Conservation (phyloP, 2,113 vertebrate genomes). For the Podocnemis expansa region DNA sequence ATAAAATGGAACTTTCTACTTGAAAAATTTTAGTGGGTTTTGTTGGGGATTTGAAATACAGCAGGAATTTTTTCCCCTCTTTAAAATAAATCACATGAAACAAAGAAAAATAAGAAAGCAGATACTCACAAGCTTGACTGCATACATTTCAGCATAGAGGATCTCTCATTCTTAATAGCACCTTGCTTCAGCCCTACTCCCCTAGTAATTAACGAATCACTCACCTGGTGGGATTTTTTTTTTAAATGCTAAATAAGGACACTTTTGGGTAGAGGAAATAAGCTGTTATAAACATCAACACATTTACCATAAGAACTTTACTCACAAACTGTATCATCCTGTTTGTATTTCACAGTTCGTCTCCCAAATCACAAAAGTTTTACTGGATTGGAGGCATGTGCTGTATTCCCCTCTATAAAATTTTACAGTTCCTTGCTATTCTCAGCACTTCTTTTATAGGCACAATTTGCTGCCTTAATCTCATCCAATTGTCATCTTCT, state of each 20-base stretch:
- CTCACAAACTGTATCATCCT: constrained; percentile 69
- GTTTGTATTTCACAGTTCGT: constrained; percentile 81
- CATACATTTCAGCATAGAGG: not conserved
- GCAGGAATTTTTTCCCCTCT: not conserved
- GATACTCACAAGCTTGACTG: not conserved
- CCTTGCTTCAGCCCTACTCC: not conserved
- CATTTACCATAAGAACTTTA: constrained; percentile 66
- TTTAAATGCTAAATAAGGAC: constrained; percentile 24
- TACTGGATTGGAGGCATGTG: constrained; percentile 77
- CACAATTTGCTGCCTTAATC: constrained; percentile 83
- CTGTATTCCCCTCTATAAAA: constrained; percentile 80
- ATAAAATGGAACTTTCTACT: not conserved
- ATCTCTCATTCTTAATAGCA: not conserved
- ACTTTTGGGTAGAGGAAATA: constrained; percentile 59
- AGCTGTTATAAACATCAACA: constrained; percentile 72
- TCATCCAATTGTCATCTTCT: constrained; percentile 81
- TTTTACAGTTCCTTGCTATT: constrained; percentile 80
- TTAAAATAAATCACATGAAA: constrained; percentile 31
- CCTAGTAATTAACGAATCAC: constrained; percentile 42
- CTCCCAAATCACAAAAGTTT: constrained; percentile 80
- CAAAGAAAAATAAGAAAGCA: constrained; percentile 24
- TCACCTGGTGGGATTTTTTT: not conserved
- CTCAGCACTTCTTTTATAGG: constrained; percentile 80
- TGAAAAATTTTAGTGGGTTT: not conserved
- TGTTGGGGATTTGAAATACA: not conserved